Percentiles rank a stretch among this genome's conserved stretches.
Conservation (phyloP, 2,888 invertebrate genomes). For the Platycheirus albimanus region DNA sequence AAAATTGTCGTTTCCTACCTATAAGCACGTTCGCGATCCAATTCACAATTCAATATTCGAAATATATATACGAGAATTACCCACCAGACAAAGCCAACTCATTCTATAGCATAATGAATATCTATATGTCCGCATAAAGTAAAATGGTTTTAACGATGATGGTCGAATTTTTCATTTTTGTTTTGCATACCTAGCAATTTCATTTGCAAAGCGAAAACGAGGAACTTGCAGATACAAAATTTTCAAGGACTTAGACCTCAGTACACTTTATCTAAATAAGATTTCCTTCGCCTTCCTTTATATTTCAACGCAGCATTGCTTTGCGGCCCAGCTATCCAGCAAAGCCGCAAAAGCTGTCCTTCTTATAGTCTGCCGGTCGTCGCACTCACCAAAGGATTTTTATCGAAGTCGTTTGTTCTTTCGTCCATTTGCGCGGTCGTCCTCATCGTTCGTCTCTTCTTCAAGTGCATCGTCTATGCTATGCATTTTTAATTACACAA, state of each 20-base stretch:
- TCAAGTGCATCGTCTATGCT: constrained; percentile 67
- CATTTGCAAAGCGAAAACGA: constrained; percentile 31
- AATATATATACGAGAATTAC: too few species aligned
- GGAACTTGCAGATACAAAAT: constrained; percentile 63
- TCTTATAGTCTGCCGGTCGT: constrained; percentile 51
- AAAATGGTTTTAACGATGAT: too few species aligned
- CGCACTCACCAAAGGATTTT: constrained; percentile 48
- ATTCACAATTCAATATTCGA: too few species aligned
- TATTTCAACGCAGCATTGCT: too few species aligned
- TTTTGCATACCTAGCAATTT: constrained; percentile 60
- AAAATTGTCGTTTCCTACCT: too few species aligned
- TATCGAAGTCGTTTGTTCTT: constrained; percentile 21
- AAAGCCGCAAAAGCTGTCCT: constrained; percentile 15
- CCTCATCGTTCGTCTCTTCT: constrained; percentile 5
- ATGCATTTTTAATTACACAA: constrained; percentile 73
- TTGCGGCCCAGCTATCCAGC: constrained; percentile 8
- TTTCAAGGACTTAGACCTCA: constrained; percentile 65
- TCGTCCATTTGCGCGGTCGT: constrained; percentile 18
- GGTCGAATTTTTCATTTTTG: constrained; percentile 45
- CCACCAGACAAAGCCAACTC: too few species aligned
- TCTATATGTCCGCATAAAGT: too few species aligned
- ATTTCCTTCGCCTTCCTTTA: constrained; percentile 61
- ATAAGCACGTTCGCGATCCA: too few species aligned
- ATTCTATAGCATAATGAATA: too few species aligned
- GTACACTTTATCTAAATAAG: constrained; percentile 65